These are phyloP conservation scores for Antedon mediterranea DNA, from an alignment of 53 echinoderm and acorn worm species.

Conservation along the genomic window DNA sequence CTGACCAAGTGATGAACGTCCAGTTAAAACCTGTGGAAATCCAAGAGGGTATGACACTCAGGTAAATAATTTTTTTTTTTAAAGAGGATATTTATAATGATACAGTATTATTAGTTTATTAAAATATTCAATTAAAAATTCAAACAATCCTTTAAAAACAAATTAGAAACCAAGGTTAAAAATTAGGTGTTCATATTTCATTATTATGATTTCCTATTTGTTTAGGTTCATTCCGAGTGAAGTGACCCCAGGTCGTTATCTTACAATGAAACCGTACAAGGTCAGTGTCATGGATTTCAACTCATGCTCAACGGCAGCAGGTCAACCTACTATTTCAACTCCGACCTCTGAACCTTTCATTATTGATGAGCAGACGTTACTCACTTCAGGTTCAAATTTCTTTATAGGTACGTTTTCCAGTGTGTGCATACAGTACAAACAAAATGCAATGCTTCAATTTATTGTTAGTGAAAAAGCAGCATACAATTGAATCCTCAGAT, in stretches of 20 bases:
- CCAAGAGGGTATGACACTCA: constrained; percentile 41
- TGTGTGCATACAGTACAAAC: no score
- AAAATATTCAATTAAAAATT: no score
- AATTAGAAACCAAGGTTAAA: no score
- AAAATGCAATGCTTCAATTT: no score
- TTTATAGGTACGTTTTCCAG: constrained; percentile 71
- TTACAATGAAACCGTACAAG: constrained; percentile 60
- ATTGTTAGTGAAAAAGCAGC: no score
- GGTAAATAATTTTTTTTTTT: constrained; percentile 19
- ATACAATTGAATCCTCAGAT: no score
- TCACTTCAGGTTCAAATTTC: constrained; percentile 69
- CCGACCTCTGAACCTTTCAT: constrained; percentile 39
- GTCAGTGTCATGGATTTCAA: constrained; percentile 68
- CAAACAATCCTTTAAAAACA: no score
- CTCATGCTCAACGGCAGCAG: constrained; percentile 45
- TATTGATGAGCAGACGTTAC: constrained; percentile 26
- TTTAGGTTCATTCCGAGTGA: constrained; percentile 55
- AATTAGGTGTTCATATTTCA: no score
- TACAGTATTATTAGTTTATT: no score
- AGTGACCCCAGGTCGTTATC: constrained; percentile 14
- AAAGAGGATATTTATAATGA: no score
- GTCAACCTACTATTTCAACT: constrained; percentile 18
- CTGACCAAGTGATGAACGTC: constrained; percentile 28
- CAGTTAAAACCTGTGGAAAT: constrained; percentile 54
- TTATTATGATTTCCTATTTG: background rate